phyloP scores from a whole-genome alignment of 2,888 invertebrate species.

The Sceliomorpha sp. region DNA sequence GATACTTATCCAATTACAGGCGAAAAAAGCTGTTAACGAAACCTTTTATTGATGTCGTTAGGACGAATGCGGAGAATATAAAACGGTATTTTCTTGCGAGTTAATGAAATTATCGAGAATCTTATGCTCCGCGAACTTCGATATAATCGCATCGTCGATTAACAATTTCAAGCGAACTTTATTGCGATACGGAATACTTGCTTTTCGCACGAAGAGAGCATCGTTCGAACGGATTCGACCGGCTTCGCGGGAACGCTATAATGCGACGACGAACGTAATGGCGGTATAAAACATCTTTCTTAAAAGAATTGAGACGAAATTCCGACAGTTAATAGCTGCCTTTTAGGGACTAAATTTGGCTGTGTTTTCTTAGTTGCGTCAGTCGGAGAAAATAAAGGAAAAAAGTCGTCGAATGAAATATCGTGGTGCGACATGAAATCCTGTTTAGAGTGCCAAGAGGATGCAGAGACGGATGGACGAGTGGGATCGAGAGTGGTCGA shows the following conservation, averaged over 20 bases:
- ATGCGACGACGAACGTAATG: no score
- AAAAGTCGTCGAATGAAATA: constrained; percentile 23
- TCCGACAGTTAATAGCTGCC: constrained; percentile 1
- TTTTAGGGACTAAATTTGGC: neutral
- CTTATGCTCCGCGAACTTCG: neutral
- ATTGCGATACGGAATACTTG: neutral
- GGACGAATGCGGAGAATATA: neutral
- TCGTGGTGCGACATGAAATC: constrained; percentile 17
- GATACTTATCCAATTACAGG: constrained; percentile 45
- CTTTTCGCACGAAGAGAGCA: no score
- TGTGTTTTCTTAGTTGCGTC: neutral
- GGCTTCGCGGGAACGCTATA: no score
- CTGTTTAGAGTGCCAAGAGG: constrained; percentile 16
- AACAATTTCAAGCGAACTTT: constrained; percentile 5
- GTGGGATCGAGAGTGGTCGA: constrained; percentile 7
- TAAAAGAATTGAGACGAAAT: constrained; percentile 1
- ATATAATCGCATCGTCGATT: constrained; percentile 13
- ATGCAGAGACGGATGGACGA: constrained; percentile 8
- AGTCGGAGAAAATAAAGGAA: neutral
- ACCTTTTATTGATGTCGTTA: constrained; percentile 6
- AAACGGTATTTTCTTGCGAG: constrained; percentile 4
- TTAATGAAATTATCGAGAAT: constrained; percentile 15
- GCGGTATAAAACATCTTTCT: no score
- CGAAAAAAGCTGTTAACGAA: constrained; percentile 13
- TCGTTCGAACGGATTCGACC: no score